Base-by-base conservation (phyloP, 1,140 invertebrate species). In the Protaetia brevitarsis region DNA sequence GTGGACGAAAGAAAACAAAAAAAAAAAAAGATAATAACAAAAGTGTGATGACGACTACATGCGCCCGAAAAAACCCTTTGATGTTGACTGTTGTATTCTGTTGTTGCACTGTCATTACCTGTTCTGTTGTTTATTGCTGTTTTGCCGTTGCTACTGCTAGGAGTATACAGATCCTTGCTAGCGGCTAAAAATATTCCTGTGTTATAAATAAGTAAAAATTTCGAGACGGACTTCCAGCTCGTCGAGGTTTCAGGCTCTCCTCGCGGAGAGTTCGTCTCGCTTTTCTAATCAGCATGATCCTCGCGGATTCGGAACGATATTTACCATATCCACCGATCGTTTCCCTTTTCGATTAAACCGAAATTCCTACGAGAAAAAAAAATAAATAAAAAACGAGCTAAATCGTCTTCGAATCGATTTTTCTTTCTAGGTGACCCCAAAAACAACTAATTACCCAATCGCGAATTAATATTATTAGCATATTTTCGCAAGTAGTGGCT, bases 181-280 rank as follows among this genome's bases (percentile, higher is more conserved):
- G 69, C 68, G 66, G 68, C 73, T 73, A 74, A 71, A 73, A 73
- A 74, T 74, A 74, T 64, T 28, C 41, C 37, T 29, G 58, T 67
- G 41, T 45, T 45, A 71, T 69, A 71, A 71, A 71, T 71, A 71
- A 67, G 68, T 66, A 60, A 67, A 64, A 68, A 70, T 71, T 67
- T 67, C 65, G 69, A 69, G 68, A 59, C 66, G 62, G 64, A 67
- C 62, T 36, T 67, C 62, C 41, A 67, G 59, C 60, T 45, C 36
- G 8, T 27, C 62, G 41, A 8, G n/a, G n/a, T n/a, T n/a, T n/a
- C n/a, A n/a, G n/a, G n/a, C n/a, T n/a, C n/a, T n/a, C n/a, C 27
- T 62, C 16, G 27, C 3, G 29, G 8, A 45, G 41, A 45, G 41
- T 45, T n/a, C n/a, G n/a, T n/a, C n/a, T n/a, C 3, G 41, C 41